These are phyloP conservation scores for Drosophila colorata DNA, from an alignment of 2,888 invertebrate species.

Conservation along the genomic window DNA sequence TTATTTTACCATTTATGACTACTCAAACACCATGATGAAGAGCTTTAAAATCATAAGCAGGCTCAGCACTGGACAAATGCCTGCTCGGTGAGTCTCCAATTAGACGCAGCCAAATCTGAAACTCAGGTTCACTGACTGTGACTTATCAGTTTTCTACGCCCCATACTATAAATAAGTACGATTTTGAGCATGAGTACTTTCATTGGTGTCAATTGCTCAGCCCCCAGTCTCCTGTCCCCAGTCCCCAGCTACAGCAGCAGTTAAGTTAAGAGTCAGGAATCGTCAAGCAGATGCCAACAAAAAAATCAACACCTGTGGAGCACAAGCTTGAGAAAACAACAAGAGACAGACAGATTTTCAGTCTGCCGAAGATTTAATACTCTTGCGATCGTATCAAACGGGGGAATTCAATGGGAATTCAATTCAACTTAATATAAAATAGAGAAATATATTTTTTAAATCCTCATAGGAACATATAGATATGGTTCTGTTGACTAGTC, in stretches of 20 bases:
- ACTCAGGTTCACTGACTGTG: conserved; percentile 53
- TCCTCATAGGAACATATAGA: too few relatives aligned
- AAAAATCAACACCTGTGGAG: conserved; percentile 12
- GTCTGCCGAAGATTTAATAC: conserved; percentile 3
- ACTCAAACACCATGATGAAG: conserved; percentile 11
- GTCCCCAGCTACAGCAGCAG: conserved; percentile 5
- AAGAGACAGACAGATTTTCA: neutral
- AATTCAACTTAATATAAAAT: too few relatives aligned
- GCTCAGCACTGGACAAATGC: conserved; percentile 1
- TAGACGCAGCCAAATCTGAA: conserved; percentile 26
- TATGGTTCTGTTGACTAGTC: neutral
- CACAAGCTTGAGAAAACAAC: conserved; percentile 43
- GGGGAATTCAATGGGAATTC: too few relatives aligned
- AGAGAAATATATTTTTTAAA: too few relatives aligned
- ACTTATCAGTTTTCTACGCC: conserved; percentile 37
- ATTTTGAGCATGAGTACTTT: conserved; percentile 37
- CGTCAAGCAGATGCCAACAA: conserved; percentile 23
- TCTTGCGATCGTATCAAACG: neutral
- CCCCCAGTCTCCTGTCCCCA: conserved; percentile 20
- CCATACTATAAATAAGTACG: conserved; percentile 13
- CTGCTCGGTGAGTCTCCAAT: conserved; percentile 29
- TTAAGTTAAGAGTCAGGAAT: conserved; percentile 21
- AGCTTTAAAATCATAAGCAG: conserved; percentile 2
- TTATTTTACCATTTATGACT: conserved; percentile 6
- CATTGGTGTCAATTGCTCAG: conserved; percentile 68